Evolutionary conservation across 2,888 invertebrate genomes (phyloP), one percentile per base, ranked within the genome.

Genomic region (Drosophila meridionalis): DNA sequence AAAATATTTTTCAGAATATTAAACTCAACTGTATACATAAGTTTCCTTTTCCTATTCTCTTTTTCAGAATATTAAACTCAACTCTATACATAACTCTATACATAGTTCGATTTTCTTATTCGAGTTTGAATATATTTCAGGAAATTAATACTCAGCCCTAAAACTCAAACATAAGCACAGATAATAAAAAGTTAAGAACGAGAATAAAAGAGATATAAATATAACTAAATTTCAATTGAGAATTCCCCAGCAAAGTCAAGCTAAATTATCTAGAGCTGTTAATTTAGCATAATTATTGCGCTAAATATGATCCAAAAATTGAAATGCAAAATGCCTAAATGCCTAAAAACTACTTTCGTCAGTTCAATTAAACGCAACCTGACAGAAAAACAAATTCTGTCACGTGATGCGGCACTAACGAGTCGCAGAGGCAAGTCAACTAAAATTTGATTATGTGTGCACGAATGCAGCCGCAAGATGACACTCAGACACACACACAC

Each of bases 381-480:
- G 58, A 58, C 59, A 57, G 67, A 67, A 20, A 65, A 79, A 63
- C 47, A 63, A 70, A 56, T 30, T 38, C 56, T 60, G 56, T 50
- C 53, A 42, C 53, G 53, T 20, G 60, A 40, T 47, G 53, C 61
- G 68, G 50, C 68, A 62, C 30, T 61, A 62, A 57, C 62, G 50
- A 53, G 59, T 58, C 42, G 61, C 32, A 57, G 61, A 61, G 60
- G 55, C 74, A 83, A 55, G 86, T 66, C 83, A 77, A 73, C 69
- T 79, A 71, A 71, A 86, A 85, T 88, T 86, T 88, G 89, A 88
- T 86, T 86, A 88, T 86, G 81, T 73, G 78, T 58, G 56, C 67
- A 58, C 70, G 67, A 73, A 70, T 69, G 65, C 73, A 72, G 69
- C 69, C 70, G 61, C 71, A 74, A 65, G 71, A 69, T 70, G 63